Percentiles rank a stretch among this genome's conserved stretches.
phyloP scores from a whole-genome alignment of 2,797 vertebrate species.

The Adrianichthys oophorus region DNA sequence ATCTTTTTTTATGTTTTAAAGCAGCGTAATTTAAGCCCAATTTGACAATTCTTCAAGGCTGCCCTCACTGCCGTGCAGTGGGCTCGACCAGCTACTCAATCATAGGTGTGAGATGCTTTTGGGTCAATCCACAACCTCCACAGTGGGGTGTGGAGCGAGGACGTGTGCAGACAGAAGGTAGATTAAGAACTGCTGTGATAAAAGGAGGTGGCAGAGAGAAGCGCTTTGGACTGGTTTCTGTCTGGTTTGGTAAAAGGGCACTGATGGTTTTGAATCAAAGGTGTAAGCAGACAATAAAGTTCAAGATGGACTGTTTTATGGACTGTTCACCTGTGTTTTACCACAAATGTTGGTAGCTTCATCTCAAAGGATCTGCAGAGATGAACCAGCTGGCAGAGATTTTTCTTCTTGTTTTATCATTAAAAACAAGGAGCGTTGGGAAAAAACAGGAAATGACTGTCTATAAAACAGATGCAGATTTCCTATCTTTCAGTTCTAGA shows the following conservation, averaged over 20 bases:
- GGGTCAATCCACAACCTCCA: constrained; percentile 19
- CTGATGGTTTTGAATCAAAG: constrained; percentile 24
- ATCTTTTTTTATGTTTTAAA: constrained; percentile 53
- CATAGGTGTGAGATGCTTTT: constrained; percentile 21
- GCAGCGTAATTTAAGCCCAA: constrained; percentile 40
- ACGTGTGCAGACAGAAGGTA: constrained; percentile 8
- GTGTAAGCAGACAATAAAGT: constrained; percentile 5
- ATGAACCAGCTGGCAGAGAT: constrained; percentile 7
- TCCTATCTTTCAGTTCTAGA: constrained; percentile 16
- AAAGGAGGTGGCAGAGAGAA: constrained; percentile 12
- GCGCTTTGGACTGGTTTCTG: constrained; percentile 4
- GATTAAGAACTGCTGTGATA: not conserved
- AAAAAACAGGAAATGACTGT: constrained; percentile 9
- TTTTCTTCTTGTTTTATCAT: not conserved
- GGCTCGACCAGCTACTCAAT: constrained; percentile 22
- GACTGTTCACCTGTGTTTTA: constrained; percentile 16
- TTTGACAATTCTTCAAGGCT: constrained; percentile 17
- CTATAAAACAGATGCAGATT: not conserved
- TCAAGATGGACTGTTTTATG: not conserved
- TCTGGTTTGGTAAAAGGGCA: constrained; percentile 3
- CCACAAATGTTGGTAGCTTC: constrained; percentile 12
- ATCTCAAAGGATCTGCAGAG: constrained; percentile 8
- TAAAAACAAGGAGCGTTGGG: not conserved
- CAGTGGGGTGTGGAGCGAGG: not conserved
- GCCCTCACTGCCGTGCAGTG: constrained; percentile 36